Evolutionary conservation across 2,888 invertebrate species (phyloP), one percentile per base, ranked within the genome.

Genomic region (Psylliodes chrysocephalus): DNA sequence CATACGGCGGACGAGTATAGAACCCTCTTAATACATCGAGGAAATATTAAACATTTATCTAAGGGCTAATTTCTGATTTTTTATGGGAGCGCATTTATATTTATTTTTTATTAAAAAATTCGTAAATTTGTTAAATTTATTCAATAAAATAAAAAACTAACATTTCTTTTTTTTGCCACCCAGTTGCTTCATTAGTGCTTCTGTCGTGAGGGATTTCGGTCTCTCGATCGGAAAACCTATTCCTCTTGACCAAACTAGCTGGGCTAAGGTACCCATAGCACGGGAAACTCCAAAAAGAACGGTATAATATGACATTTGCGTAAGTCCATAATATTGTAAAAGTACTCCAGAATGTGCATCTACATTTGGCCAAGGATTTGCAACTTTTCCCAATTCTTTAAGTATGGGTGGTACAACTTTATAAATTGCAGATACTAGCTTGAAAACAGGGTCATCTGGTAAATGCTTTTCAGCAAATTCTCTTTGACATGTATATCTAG

Each of bases 321-420:
- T 93, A 86, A 95, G 86, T 55, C 93, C 93, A 82, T 92, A 94
- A 87, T 94, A 91, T 90, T 93, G 93, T 73, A 95, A 85, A 42
- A 95, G 86, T 40, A 94, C 95, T 71, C 96, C 96, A 70, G 95
- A 95, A 85, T 96, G 96, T n/a, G 96, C 95, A 84, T 97, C 96
- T 71, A 97, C 96, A 82, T 97, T 97, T 72, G 96, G 96, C 96
- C 96, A 97, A 63, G 96, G 96, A 88, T 97, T 97, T 88, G 95
- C 94, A 66, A 95, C 95, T 85, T 96, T 96, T 79, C 96, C 96
- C 72, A 93, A 91, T 83, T 94, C 94, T 73, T 91, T 87, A 42
- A 96, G 90, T 77, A 96, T 90, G 67, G 93, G 92, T 0, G 96
- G 96, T 44, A 95, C 95, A 54, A 96, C 88, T 82, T 95, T 93